phyloP scores from a whole-genome alignment of 2,888 invertebrate species.

The Odontocolon sp. region DNA sequence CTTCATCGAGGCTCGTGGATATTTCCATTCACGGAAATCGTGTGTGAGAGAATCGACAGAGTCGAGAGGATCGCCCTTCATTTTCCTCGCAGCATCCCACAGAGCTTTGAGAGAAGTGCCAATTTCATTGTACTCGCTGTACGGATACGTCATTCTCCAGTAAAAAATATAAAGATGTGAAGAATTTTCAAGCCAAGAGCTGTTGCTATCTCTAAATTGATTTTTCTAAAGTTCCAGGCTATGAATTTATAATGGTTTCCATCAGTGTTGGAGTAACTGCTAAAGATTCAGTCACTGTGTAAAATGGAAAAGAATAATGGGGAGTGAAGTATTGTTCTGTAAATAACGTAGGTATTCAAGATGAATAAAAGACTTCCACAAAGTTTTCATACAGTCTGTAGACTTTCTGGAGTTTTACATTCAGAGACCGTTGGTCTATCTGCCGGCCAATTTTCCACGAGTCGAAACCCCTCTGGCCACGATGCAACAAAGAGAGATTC shows the following conservation, averaged over 20 bases:
- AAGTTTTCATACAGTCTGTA: not conserved
- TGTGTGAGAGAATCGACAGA: not conserved
- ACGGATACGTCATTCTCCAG: too few relatives aligned
- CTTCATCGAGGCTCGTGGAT: slow-evolving; percentile 17
- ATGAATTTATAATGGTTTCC: too few relatives aligned
- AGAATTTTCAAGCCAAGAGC: too few relatives aligned
- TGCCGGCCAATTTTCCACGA: slow-evolving; percentile 41
- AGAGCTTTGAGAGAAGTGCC: too few relatives aligned
- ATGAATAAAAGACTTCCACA: slow-evolving; percentile 15
- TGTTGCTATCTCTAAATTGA: too few relatives aligned
- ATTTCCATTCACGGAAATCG: slow-evolving; percentile 48
- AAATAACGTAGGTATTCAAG: not conserved
- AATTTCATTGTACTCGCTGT: too few relatives aligned
- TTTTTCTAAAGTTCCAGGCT: too few relatives aligned
- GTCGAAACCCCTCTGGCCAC: slow-evolving; percentile 4
- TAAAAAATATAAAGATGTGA: too few relatives aligned
- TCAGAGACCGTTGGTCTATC: slow-evolving; percentile 14
- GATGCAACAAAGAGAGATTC: not conserved
- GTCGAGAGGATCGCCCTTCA: too few relatives aligned
- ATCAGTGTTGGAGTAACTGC: too few relatives aligned
- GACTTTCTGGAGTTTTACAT: slow-evolving; percentile 29
- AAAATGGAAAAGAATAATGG: not conserved
- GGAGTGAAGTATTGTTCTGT: not conserved
- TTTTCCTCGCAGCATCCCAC: too few relatives aligned
- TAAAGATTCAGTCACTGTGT: not conserved